Percentiles rank a stretch among this genome's conserved stretches.
Conservation (phyloP, 2,113 vertebrate species). For the Pterocles orientalis region DNA sequence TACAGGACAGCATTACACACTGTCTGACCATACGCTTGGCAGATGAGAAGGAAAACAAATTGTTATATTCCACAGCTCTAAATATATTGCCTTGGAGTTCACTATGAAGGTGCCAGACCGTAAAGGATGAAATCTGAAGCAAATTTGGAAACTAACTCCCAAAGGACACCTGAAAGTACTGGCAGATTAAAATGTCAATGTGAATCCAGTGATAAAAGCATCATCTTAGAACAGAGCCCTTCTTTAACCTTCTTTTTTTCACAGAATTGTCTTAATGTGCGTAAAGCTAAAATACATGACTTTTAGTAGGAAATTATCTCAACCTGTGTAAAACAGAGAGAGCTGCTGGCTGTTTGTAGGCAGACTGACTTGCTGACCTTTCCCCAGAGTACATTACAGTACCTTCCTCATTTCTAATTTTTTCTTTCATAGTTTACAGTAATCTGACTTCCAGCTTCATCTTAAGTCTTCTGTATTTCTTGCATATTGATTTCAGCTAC, state of each 20-base stretch:
- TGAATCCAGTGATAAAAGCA: background rate
- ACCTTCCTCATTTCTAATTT: background rate
- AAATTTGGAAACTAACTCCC: background rate
- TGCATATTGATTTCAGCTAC: background rate
- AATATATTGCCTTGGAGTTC: background rate
- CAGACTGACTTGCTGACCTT: background rate
- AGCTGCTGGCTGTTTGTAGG: background rate
- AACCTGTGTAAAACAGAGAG: background rate
- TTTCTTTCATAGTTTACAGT: background rate
- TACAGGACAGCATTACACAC: background rate
- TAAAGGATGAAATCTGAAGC: background rate
- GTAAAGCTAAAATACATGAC: background rate
- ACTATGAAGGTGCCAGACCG: background rate
- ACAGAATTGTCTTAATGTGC: background rate
- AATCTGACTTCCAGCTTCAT: background rate
- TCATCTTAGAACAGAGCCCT: background rate
- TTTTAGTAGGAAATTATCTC: background rate
- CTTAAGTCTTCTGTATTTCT: background rate
- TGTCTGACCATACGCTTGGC: background rate
- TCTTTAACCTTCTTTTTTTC: background rate
- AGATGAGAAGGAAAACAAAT: background rate
- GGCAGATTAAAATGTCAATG: background rate
- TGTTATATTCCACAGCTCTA: background rate
- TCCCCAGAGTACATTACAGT: background rate
- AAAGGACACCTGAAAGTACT: background rate